phyloP scores from a whole-genome alignment of 2,888 invertebrate species.

The Lasioglossum vierecki region DNA sequence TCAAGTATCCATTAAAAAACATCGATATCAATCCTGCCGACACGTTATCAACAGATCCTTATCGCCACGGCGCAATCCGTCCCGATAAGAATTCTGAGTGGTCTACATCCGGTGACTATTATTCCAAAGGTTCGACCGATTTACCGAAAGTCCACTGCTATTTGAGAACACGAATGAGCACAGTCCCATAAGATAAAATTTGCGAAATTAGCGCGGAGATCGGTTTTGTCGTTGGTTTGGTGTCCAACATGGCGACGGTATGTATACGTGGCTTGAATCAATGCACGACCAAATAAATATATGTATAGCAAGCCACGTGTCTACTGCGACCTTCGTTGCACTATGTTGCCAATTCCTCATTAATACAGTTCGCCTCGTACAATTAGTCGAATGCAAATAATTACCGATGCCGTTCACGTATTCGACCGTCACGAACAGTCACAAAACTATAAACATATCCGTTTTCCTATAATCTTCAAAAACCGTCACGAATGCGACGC shows the following conservation, averaged over 20 bases:
- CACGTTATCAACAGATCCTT: neutral
- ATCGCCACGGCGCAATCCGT: neutral
- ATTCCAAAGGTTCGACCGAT: constrained; percentile 8
- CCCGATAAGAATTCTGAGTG: neutral
- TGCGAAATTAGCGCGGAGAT: constrained; percentile 68
- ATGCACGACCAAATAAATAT: constrained; percentile 73
- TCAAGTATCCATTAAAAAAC: neutral
- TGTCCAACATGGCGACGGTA: constrained; percentile 70
- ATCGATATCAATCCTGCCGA: neutral
- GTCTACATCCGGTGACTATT: neutral
- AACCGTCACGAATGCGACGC: neutral
- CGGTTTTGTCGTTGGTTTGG: constrained; percentile 64
- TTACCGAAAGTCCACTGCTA: constrained; percentile 72
- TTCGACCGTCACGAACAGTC: neutral
- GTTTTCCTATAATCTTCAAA: neutral
- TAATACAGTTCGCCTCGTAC: constrained; percentile 22
- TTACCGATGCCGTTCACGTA: neutral
- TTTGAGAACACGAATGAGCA: constrained; percentile 70
- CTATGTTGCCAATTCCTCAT: constrained; percentile 24
- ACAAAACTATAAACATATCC: neutral
- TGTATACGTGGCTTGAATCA: constrained; percentile 70
- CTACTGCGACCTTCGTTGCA: constrained; percentile 67
- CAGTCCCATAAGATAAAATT: constrained; percentile 67
- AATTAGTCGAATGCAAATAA: neutral
- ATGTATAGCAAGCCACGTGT: constrained; percentile 76